phyloP scores from a whole-genome alignment of 1,140 invertebrate genomes.

The Polypedilum pembai region DNA sequence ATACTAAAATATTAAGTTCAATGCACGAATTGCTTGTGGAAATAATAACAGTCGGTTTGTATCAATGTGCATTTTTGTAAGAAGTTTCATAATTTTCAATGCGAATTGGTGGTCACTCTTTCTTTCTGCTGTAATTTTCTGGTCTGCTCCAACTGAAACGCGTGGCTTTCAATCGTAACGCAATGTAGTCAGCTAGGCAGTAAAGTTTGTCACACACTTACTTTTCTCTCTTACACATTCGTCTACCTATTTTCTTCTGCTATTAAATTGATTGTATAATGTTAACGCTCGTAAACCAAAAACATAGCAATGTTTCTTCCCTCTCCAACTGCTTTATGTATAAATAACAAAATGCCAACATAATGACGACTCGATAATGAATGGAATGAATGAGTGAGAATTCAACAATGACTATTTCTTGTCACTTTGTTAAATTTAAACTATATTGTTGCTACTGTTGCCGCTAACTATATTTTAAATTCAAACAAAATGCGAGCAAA shows the following conservation, averaged over 20 bases:
- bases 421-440: not conserved
- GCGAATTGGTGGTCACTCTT: constrained; percentile 15
- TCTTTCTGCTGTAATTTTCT: not conserved
- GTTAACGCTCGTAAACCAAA: too few species aligned
- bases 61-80: constrained; percentile 12
- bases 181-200: not conserved
- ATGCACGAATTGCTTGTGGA: not conserved
- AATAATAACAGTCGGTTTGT: not conserved
- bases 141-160: not conserved
- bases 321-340: too few species aligned
- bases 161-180: not conserved
- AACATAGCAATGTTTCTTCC: not conserved
- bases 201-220: not conserved
- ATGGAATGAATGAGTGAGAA: not conserved
- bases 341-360: not conserved
- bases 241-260: not conserved
- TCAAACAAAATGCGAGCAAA: not conserved
- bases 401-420: not conserved
- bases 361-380: not conserved
- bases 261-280: constrained; percentile 16
- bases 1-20: not conserved
- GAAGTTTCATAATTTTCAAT: constrained; percentile 13
- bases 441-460: constrained; percentile 9
- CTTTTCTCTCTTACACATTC: too few species aligned
- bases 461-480: not conserved